Percentiles rank a stretch among this genome's conserved stretches.
Conservation (phyloP, 2,113 vertebrate species). For the Myrmecobius fasciatus region DNA sequence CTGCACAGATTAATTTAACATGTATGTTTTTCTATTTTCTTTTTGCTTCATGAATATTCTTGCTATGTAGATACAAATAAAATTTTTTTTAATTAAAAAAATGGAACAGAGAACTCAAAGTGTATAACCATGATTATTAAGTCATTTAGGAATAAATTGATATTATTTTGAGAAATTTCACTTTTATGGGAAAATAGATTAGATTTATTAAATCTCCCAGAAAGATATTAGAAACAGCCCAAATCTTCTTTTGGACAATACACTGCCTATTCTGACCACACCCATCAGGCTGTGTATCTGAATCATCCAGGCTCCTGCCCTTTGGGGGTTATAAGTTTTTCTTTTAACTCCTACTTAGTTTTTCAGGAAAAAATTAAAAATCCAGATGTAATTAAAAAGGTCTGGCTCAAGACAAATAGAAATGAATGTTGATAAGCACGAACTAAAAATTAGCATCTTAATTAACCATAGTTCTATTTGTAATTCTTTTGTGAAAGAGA, state of each 20-base stretch:
- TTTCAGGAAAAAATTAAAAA: conserved; percentile 43
- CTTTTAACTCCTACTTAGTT: conserved; percentile 52
- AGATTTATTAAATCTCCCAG: neutral
- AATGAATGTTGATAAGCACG: conserved; percentile 6
- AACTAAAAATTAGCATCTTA: conserved; percentile 14
- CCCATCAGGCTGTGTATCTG: conserved; percentile 6
- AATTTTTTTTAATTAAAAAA: conserved; percentile 22
- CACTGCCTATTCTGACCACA: neutral
- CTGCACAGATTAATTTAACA: conserved; percentile 35
- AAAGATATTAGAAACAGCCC: conserved; percentile 22
- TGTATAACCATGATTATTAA: conserved; percentile 29
- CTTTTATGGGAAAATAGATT: conserved; percentile 19
- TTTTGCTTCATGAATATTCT: conserved; percentile 49
- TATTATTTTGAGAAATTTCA: conserved; percentile 39
- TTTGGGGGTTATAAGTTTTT: conserved; percentile 24
- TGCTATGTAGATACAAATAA: conserved; percentile 41
- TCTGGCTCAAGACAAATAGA: conserved; percentile 21
- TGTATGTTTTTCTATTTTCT: conserved; percentile 37
- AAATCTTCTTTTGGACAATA: conserved; percentile 9
- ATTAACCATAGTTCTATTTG: neutral
- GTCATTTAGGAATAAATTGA: conserved; percentile 14
- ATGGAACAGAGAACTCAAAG: conserved; percentile 29
- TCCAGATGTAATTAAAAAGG: conserved; percentile 38
- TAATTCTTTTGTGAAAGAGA: neutral
- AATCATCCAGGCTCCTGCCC: conserved; percentile 5